These are phyloP conservation scores for Grapholita molesta DNA, from an alignment of 1,140 invertebrate genomes.

Conservation along the genomic window DNA sequence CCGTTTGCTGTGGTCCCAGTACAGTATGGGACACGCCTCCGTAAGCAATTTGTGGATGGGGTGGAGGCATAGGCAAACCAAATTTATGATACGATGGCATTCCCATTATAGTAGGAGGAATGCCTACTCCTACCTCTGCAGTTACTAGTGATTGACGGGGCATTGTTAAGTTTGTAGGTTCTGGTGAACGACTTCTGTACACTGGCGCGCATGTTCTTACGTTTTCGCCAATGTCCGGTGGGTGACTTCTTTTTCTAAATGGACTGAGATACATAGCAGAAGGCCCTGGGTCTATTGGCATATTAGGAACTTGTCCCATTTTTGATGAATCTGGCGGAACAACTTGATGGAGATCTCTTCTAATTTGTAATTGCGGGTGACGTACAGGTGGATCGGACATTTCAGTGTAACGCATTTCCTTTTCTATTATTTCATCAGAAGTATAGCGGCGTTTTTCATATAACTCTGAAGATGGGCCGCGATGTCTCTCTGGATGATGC, in stretches of 20 bases:
- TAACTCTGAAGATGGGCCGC: conserved; percentile 56
- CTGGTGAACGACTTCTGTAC: conserved; percentile 71
- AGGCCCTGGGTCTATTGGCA: conserved; percentile 79
- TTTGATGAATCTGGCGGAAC: conserved; percentile 70
- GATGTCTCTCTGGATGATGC: conserved; percentile 67
- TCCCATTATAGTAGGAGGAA: conserved; percentile 35
- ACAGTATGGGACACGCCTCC: conserved; percentile 56
- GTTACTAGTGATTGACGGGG: conserved; percentile 53
- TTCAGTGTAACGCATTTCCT: conserved; percentile 69
- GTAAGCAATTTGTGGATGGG: conserved; percentile 68
- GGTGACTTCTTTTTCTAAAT: conserved; percentile 77
- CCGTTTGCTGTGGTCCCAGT: conserved; percentile 68
- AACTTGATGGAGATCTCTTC: conserved; percentile 83
- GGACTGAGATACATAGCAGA: conserved; percentile 70
- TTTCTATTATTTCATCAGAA: conserved; percentile 77
- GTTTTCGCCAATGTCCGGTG: conserved; percentile 68
- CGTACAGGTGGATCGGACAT: conserved; percentile 61
- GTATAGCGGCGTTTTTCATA: conserved; percentile 77
- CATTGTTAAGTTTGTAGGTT: conserved; percentile 75
- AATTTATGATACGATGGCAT: conserved; percentile 72
- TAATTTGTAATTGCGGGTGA: conserved; percentile 81
- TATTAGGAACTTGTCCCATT: conserved; percentile 59
- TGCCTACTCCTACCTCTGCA: conserved; percentile 40
- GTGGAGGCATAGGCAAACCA: conserved; percentile 69
- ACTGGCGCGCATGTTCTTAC: conserved; percentile 61